phyloP scores from a whole-genome alignment of 2,888 invertebrate genomes.

The Girardia tigrina region DNA sequence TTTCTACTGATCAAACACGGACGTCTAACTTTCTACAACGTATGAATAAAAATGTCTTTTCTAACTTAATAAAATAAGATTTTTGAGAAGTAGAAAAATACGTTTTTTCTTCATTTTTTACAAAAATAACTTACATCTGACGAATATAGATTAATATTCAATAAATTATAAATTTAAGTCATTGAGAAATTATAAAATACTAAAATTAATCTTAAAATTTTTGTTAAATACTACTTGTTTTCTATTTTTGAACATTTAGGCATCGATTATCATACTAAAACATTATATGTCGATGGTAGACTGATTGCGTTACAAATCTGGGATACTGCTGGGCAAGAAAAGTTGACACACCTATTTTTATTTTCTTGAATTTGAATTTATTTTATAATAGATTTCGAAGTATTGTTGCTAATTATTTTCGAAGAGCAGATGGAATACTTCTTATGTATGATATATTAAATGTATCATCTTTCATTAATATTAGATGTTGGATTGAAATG shows the following conservation, averaged over 20 bases:
- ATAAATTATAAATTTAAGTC: no score
- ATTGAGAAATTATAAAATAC: no score
- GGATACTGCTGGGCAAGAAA: constrained; percentile 57
- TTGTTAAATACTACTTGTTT: neutral
- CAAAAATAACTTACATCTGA: no score
- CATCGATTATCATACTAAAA: constrained; percentile 37
- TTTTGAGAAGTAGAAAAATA: no score
- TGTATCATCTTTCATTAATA: constrained; percentile 55
- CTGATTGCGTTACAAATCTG: constrained; percentile 48
- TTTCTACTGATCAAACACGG: no score
- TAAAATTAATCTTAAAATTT: constrained; percentile 38
- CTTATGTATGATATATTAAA: constrained; percentile 56
- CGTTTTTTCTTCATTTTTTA: no score
- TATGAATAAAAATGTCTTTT: no score
- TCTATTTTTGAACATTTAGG: constrained; percentile 31
- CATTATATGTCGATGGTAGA: constrained; percentile 30
- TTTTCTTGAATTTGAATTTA: neutral
- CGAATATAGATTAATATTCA: no score
- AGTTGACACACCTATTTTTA: constrained; percentile 42
- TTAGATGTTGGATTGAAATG: constrained; percentile 56
- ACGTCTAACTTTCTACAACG: no score
- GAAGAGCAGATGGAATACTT: constrained; percentile 57
- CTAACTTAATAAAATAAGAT: no score
- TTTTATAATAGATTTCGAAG: constrained; percentile 52
- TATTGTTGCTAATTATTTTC: constrained; percentile 57